These are phyloP conservation scores for Drosophila grimshawi DNA, from an alignment of 1,140 invertebrate species.

Conservation along the genomic window DNA sequence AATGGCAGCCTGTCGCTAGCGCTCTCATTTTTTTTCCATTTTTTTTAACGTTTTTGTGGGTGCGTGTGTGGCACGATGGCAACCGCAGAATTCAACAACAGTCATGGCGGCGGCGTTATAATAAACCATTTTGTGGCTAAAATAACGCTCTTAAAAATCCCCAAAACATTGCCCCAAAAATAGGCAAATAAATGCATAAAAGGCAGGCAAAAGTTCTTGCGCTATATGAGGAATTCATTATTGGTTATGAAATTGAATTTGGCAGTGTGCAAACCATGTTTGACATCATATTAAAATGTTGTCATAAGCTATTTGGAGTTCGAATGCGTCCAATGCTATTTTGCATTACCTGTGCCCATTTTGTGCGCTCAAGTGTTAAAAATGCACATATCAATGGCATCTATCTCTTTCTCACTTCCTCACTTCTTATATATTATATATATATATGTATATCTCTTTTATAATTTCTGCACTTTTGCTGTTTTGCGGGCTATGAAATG, in stretches of 20 bases:
- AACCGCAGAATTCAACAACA: slow-evolving; percentile 76
- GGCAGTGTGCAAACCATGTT: slow-evolving; percentile 65
- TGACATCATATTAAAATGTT: slow-evolving; percentile 78
- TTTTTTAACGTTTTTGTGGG: slow-evolving; percentile 5
- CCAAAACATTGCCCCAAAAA: slow-evolving; percentile 1
- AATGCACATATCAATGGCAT: slow-evolving; percentile 74
- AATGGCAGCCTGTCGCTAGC: slow-evolving; percentile 71
- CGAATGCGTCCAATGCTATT: slow-evolving; percentile 3
- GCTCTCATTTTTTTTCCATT: slow-evolving; percentile 69
- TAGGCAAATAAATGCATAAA: slow-evolving; percentile 26
- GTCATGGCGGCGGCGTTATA: slow-evolving; percentile 57
- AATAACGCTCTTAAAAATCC: slow-evolving; percentile 29
- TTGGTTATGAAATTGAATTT: slow-evolving; percentile 70
- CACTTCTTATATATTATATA: not conserved
- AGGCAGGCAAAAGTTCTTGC: slow-evolving; percentile 6
- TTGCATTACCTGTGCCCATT: not conserved
- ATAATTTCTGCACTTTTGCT: slow-evolving; percentile 14
- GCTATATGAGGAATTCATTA: slow-evolving; percentile 43
- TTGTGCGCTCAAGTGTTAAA: slow-evolving; percentile 65
- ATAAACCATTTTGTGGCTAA: slow-evolving; percentile 73
- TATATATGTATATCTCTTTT: not conserved
- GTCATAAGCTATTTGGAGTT: slow-evolving; percentile 58
- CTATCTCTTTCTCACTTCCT: slow-evolving; percentile 1
- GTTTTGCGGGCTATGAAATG: slow-evolving; percentile 61
- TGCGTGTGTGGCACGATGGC: not conserved